Conservation (phyloP, 2,797 vertebrate species). For the Myripristis jacobus region DNA sequence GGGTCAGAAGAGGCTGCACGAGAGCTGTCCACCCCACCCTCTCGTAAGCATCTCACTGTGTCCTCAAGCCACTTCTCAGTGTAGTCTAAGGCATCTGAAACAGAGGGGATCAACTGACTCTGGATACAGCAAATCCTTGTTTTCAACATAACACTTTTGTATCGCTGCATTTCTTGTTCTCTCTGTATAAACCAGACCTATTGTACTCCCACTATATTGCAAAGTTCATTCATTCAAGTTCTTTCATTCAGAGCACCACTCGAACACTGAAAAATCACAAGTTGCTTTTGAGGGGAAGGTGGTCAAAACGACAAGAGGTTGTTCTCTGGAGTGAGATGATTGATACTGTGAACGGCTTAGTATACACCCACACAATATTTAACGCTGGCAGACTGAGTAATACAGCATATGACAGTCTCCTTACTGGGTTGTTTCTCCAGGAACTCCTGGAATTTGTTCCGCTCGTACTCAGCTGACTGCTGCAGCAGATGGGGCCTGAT, state of each 20-base stretch:
- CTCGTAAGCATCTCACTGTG: constrained; percentile 81
- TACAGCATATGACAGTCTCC: constrained; percentile 45
- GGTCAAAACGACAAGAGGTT: background rate
- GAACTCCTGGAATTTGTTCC: constrained; percentile 95
- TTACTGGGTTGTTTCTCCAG: constrained; percentile 96
- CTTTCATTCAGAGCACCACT: background rate
- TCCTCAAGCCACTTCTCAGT: constrained; percentile 93
- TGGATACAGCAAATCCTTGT: background rate
- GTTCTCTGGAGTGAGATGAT: no score
- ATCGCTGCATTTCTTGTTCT: no score
- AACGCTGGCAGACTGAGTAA: background rate
- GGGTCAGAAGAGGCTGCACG: constrained; percentile 62
- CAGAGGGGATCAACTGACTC: background rate
- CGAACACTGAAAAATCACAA: background rate
- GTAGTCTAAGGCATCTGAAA: constrained; percentile 92
- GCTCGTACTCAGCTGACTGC: constrained; percentile 96
- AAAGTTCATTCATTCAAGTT: no score
- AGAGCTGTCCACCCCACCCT: constrained; percentile 54
- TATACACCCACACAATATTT: no score
- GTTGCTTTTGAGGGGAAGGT: background rate
- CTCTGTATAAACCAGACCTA: no score
- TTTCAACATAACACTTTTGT: background rate
- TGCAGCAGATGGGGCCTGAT: constrained; percentile 95
- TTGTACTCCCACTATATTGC: no score
- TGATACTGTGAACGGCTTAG: no score